These are phyloP conservation scores for Lissocephala sabroskyi DNA, from an alignment of 2,888 invertebrate species.

Conservation along the genomic window DNA sequence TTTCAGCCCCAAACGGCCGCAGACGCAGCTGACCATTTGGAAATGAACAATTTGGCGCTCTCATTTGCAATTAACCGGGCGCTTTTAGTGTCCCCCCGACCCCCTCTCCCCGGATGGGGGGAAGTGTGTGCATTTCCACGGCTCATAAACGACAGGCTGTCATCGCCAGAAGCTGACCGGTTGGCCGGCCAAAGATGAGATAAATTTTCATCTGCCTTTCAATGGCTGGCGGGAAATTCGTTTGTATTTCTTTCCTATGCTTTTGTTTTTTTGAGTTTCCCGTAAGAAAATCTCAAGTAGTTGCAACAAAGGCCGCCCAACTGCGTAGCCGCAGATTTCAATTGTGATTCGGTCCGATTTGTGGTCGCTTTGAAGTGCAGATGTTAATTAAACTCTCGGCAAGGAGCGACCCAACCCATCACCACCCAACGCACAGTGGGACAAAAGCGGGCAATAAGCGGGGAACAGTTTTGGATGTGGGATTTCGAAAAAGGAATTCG, in stretches of 20 bases:
- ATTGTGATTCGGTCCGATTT: neutral
- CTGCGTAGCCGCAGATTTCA: neutral
- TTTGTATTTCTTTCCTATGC: no score
- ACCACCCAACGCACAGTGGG: neutral
- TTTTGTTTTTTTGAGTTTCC: no score
- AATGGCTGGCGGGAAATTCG: no score
- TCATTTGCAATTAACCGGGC: conserved; percentile 54
- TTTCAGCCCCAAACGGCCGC: neutral
- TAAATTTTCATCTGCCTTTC: conserved; percentile 3
- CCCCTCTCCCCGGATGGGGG: no score
- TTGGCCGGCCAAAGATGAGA: no score
- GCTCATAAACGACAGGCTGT: conserved; percentile 44
- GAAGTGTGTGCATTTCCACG: conserved; percentile 57
- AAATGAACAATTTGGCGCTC: conserved; percentile 41
- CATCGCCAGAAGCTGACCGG: conserved; percentile 13
- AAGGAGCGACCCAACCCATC: conserved; percentile 18
- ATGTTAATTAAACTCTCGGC: conserved; percentile 54
- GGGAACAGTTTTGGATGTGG: no score
- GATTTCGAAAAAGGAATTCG: no score
- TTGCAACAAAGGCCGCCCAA: no score
- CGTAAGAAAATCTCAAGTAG: conserved; percentile 51
- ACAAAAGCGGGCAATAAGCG: no score
- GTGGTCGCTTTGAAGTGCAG: neutral
- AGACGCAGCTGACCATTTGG: neutral
- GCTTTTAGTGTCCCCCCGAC: no score